Percentiles rank a stretch among this genome's conserved stretches.
These are phyloP conservation scores for Ophion ellenae DNA, from an alignment of 2,888 invertebrate species.

Conservation along the genomic window DNA sequence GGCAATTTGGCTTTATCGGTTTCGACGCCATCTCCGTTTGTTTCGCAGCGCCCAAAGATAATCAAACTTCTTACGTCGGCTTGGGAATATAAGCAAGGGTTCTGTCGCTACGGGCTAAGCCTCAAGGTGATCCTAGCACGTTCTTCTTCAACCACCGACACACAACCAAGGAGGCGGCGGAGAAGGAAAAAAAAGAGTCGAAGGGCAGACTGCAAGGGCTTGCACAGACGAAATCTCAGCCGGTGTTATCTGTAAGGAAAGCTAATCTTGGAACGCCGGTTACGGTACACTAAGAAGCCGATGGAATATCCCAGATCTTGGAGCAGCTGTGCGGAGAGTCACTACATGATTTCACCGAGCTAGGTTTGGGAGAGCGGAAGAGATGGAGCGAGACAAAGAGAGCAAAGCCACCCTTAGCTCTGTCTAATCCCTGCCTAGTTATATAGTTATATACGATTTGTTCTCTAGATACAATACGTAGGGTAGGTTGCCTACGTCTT, in stretches of 20 bases:
- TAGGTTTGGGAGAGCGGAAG: constrained; percentile 32
- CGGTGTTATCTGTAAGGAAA: constrained; percentile 80
- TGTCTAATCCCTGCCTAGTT: constrained; percentile 76
- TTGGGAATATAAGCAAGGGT: constrained; percentile 38
- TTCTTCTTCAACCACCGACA: constrained; percentile 36
- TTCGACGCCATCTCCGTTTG: background rate
- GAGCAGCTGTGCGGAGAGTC: constrained; percentile 70
- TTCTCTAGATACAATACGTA: constrained; percentile 35
- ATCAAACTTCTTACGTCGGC: constrained; percentile 73
- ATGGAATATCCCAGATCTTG: constrained; percentile 71
- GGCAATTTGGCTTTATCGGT: background rate
- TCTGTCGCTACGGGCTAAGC: constrained; percentile 33
- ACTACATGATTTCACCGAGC: constrained; percentile 80
- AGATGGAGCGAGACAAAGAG: constrained; percentile 8
- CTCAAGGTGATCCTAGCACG: constrained; percentile 42
- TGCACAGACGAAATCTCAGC: constrained; percentile 69
- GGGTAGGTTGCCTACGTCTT: constrained; percentile 44
- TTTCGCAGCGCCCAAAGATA: constrained; percentile 67
- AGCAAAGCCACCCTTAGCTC: constrained; percentile 76
- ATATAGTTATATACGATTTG: constrained; percentile 64
- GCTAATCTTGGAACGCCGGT: constrained; percentile 75
- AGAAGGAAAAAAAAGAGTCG: background rate
- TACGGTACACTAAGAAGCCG: constrained; percentile 74
- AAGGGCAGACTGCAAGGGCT: constrained; percentile 10
- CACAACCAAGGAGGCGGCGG: constrained; percentile 2